Conservation (phyloP, 2,113 vertebrate genomes). For the Setophaga petechia region DNA sequence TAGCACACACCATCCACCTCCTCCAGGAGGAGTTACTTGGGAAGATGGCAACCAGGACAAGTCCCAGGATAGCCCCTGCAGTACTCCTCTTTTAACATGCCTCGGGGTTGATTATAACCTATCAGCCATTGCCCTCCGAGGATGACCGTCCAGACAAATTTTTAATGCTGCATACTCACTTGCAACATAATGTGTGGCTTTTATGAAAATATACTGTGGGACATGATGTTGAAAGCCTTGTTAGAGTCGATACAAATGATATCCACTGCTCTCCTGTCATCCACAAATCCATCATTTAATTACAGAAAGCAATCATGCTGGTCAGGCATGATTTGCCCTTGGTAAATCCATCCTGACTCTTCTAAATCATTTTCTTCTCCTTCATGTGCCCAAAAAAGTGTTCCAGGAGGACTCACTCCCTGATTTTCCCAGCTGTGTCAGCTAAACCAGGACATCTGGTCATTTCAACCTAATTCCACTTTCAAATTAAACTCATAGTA, state of each 20-base stretch:
- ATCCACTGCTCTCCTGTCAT: neutral
- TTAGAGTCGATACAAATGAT: neutral
- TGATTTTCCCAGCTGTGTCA: conserved; percentile 56
- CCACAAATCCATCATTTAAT: conserved; percentile 20
- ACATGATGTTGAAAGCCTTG: neutral
- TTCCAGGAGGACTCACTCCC: conserved; percentile 28
- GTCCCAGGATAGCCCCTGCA: neutral
- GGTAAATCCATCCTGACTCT: conserved; percentile 29
- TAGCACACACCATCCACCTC: neutral
- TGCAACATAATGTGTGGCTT: neutral
- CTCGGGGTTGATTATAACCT: neutral
- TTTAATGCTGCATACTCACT: neutral
- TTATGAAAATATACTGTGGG: neutral
- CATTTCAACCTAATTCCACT: conserved; percentile 54
- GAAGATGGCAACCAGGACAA: neutral
- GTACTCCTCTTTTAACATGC: neutral
- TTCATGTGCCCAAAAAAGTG: conserved; percentile 23
- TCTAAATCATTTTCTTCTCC: conserved; percentile 39
- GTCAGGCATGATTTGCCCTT: conserved; percentile 50
- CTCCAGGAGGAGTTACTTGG: neutral
- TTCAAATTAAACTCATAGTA: conserved; percentile 15
- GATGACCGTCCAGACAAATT: neutral
- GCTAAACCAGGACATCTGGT: conserved; percentile 47
- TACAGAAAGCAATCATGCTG: neutral
- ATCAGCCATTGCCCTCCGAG: neutral